Base-by-base conservation (phyloP, 2,888 invertebrate species). In the Atrina japonica region DNA sequence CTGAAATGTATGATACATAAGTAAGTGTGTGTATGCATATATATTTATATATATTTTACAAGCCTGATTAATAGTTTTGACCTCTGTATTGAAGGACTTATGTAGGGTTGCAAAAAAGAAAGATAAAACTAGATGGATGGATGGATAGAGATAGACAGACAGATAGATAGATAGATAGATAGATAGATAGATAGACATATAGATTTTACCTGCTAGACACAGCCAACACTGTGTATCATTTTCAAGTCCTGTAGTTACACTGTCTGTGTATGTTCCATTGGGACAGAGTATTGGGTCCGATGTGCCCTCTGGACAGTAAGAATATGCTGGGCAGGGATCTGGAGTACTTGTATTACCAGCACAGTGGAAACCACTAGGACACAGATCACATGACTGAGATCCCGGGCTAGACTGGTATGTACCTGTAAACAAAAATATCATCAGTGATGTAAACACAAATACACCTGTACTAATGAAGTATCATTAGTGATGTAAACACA, bases 251-350 rank as follows among this genome's bases (percentile, higher is more conserved):
- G 77, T 74, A 21, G 80, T 81, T 7, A 50, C 64, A 52, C 27
- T 50, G 7, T 73, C 67, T 6, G 88, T 88, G 77, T 83, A 88
- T 0, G 87, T 86, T 40, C 89, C 89, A 55, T 88, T 83, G 1
- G 77, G 83, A 75, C 89, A 89, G 35, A 83, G 75, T 7, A 81
- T 72, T 0, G 89, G 88, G 7, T 80, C 73, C 0, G 78, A 76
- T 0, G 86, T 83, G 9, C 84, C 85, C 14, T 75, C 75, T 1
- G 87, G 87, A 73, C 89, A 89, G 79, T 83, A 89, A n/a, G 80
- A 77, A 73, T 84, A 86, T 0, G 83, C 75, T 9, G 88, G 87
- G 70, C 89, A 89, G 5, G 76, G 73, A 16, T 79, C 68, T 7
- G 88, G 88, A 2, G 71, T 40, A 29, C 80, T 83, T 29, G 84